Evolutionary conservation across 2,797 vertebrate species (phyloP).

Genomic region (Pangasius sanitwongsei): DNA sequence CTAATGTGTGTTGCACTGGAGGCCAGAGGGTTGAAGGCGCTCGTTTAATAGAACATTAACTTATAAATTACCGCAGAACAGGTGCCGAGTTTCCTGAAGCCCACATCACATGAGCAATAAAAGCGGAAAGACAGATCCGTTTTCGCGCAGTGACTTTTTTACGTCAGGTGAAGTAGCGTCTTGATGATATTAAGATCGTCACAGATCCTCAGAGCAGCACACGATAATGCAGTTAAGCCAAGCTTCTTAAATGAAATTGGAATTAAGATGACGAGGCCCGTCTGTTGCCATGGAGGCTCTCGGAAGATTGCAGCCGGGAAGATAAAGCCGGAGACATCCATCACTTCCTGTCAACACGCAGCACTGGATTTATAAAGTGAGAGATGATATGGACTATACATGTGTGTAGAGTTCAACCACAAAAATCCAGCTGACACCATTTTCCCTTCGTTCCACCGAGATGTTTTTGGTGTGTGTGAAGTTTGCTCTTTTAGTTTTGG

Average conservation of each 20-base stretch:
- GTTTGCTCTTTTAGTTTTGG: neutral
- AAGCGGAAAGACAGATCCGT: neutral
- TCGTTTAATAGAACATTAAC: constrained; percentile 3
- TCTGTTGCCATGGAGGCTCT: neutral
- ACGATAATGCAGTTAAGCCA: neutral
- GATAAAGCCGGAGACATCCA: neutral
- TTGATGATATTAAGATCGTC: neutral
- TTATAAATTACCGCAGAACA: neutral
- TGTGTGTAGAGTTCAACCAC: neutral
- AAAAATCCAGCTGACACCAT: neutral
- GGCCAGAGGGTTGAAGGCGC: neutral
- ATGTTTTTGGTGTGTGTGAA: neutral
- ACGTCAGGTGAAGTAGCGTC: neutral
- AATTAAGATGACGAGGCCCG: neutral
- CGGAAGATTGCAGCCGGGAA: neutral
- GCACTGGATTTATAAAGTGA: neutral
- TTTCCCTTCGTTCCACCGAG: neutral
- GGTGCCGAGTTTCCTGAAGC: neutral
- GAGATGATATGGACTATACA: neutral
- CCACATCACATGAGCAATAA: neutral
- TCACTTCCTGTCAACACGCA: neutral
- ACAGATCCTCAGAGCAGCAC: neutral
- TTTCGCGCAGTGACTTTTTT: no score
- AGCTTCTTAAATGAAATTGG: neutral
- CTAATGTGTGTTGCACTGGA: neutral